Base-by-base conservation (phyloP, 2,888 invertebrate species). In the Nymphalis polychloros region DNA sequence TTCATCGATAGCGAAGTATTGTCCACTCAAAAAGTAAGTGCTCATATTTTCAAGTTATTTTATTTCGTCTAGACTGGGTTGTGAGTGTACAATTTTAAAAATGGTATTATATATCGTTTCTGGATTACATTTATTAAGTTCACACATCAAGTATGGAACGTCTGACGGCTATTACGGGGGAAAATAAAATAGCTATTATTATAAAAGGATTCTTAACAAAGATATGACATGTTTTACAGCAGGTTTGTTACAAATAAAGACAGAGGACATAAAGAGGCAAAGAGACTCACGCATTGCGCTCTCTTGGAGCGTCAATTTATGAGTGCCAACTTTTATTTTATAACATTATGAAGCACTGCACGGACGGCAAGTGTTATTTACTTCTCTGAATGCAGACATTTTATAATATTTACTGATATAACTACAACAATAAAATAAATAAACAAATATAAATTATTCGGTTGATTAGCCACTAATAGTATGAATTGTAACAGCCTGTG, bases 171-270 rank as follows among this genome's bases (percentile, higher is more conserved):
- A 19, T 8, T 1, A 57, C 7, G 6, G 6, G n/a, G 8, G 1
- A 57, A 57, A 59, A 46, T 17, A 4, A 59, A 19, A n/a, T 41
- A 47, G 27, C 2, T 61, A 35, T 41, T 50, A 59, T 49, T 46
- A 60, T 20, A 52, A 65, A 60, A 52, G 46, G 53, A 65, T 60
- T 64, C 27, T 53, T 46, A 60, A 65, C 41, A 65, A 59, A 63
- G 59, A 19, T 27, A 61, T 31, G 60, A 59, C 63, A 59, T 63
- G 57, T 47, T 67, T 70, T 64, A 70, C 67, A 47, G 57, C 67
- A 61, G 59, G 67, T 67, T 64, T 63, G 50, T 61, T 65, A 31
- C 50, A 65, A 68, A 71, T 63, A 68, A 71, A 62, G 64, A 64
- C 64, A 57, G 50, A 50, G 59, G 53, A 46, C 55, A 63, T 63